Conservation (phyloP, 2,888 invertebrate species). For the Micropterix aruncella region DNA sequence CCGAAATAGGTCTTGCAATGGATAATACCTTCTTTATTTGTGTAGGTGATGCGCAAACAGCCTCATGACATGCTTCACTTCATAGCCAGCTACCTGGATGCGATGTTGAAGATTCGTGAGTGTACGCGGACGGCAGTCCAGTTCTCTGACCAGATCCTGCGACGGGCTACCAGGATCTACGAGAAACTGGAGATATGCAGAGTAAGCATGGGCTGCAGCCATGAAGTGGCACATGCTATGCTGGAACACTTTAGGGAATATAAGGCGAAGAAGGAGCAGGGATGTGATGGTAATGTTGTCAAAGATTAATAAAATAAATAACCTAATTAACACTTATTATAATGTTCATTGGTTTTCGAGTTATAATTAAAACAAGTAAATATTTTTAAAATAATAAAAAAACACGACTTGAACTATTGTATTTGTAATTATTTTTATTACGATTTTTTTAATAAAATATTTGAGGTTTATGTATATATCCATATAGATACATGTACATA, state of each 20-base stretch:
- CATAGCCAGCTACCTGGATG: not conserved
- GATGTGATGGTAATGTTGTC: not conserved
- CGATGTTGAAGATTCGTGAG: not conserved
- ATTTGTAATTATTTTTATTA: too few relatives aligned
- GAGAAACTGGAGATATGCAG: not conserved
- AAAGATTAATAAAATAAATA: too few relatives aligned
- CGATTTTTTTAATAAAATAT: too few relatives aligned
- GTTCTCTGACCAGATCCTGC: not conserved
- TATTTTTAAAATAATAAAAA: too few relatives aligned
- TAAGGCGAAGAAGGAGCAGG: not conserved
- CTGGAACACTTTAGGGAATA: not conserved
- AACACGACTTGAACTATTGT: too few relatives aligned
- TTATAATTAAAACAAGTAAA: too few relatives aligned
- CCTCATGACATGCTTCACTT: not conserved
- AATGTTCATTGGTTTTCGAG: too few relatives aligned
- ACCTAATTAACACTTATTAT: too few relatives aligned
- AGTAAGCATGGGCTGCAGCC: not conserved
- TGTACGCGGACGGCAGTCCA: not conserved
- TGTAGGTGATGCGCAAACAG: not conserved
- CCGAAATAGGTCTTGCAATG: too few relatives aligned
- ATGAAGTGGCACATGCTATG: not conserved
- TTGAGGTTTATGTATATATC: too few relatives aligned
- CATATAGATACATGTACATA: too few relatives aligned
- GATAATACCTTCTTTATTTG: too few relatives aligned
- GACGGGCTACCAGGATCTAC: not conserved